These are phyloP conservation scores for Misgurnus mizolepis DNA, from an alignment of 2,113 vertebrate species.

Conservation along the genomic window DNA sequence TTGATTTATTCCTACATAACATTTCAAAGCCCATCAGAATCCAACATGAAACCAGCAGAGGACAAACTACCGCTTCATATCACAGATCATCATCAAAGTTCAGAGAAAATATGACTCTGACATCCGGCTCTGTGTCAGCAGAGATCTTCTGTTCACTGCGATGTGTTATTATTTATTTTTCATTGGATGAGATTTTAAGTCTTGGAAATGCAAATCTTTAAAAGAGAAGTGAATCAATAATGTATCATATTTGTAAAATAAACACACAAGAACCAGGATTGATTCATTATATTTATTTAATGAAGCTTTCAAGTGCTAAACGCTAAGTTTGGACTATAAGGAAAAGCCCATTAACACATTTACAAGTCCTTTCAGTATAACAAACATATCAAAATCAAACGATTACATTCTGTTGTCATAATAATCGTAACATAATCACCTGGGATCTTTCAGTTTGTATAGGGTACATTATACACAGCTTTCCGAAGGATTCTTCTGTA, in stretches of 20 bases:
- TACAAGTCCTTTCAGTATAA: conserved; percentile 66
- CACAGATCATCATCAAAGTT: conserved; percentile 10
- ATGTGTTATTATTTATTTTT: not conserved
- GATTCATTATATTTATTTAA: conserved; percentile 75
- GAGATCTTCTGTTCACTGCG: not conserved
- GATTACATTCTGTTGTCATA: conserved; percentile 55
- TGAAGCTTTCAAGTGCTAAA: conserved; percentile 69
- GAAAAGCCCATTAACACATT: conserved; percentile 58
- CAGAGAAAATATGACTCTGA: conserved; percentile 11
- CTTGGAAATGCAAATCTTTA: no score
- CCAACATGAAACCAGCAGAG: not conserved
- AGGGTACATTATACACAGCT: conserved; percentile 7
- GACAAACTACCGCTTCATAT: conserved; percentile 45
- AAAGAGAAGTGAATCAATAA: not conserved
- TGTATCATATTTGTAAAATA: not conserved
- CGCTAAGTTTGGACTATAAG: conserved; percentile 64
- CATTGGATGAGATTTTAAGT: not conserved
- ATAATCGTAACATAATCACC: conserved; percentile 13
- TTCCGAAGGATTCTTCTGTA: conserved; percentile 22
- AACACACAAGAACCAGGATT: conserved; percentile 41
- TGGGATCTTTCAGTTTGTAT: conserved; percentile 31
- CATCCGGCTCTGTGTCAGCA: not conserved
- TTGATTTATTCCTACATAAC: conserved; percentile 84
- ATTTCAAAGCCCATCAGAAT: conserved; percentile 60
- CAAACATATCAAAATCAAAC: conserved; percentile 60